Percentiles rank a stretch among this genome's conserved stretches.
These are phyloP conservation scores for Drosophila infuscata DNA, from an alignment of 2,888 invertebrate genomes.

Conservation along the genomic window DNA sequence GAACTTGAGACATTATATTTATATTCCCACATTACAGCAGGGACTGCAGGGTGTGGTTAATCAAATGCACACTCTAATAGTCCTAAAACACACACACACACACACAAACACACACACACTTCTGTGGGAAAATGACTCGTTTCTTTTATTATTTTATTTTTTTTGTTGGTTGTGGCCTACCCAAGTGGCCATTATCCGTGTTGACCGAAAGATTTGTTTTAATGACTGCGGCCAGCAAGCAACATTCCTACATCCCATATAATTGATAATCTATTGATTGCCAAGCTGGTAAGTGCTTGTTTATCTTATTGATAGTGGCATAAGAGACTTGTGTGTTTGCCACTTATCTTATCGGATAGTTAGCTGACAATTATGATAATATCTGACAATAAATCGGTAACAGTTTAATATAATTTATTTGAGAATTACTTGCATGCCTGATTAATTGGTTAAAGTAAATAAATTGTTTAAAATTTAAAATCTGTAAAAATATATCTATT, in stretches of 20 bases:
- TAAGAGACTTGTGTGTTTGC: neutral
- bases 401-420: neutral
- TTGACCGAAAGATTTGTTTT: conserved; percentile 52
- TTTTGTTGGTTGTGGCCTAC: conserved; percentile 12
- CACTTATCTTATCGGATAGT: conserved; percentile 1
- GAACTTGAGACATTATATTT: conserved; percentile 58
- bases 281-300: conserved; percentile 15
- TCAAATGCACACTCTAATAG: conserved; percentile 47
- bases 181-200: conserved; percentile 60
- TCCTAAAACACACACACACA: neutral
- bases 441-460: neutral
- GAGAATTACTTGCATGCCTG: neutral
- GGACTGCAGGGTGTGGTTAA: conserved; percentile 62
- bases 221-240: conserved; percentile 25
- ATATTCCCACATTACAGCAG: conserved; percentile 49
- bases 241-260: conserved; percentile 15
- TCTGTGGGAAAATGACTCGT: conserved; percentile 34
- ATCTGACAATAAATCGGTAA: neutral
- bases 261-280: conserved; percentile 32
- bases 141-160: conserved; percentile 1
- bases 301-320: conserved; percentile 1
- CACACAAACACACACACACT: conserved; percentile 22
- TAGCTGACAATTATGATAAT: conserved; percentile 4
- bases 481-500: neutral
- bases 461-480: neutral